Percentiles rank a stretch among this genome's conserved stretches.
Conservation (phyloP, 2,797 vertebrate species). For the Petrocephalus sullivani region DNA sequence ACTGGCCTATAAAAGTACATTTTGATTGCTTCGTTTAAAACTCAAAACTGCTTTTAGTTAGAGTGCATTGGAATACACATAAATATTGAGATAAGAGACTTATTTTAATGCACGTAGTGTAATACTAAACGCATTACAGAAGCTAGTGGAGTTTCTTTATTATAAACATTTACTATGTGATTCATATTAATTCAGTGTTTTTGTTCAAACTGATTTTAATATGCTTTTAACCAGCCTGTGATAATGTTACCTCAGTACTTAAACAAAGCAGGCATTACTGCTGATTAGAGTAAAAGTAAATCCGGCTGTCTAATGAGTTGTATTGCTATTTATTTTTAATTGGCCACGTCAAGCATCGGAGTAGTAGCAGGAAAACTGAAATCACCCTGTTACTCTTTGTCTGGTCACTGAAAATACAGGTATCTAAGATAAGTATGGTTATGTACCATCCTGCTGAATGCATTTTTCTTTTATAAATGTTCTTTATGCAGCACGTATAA, state of each 20-base stretch:
- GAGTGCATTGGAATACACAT: neutral
- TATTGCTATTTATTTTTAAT: neutral
- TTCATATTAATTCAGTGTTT: constrained; percentile 3
- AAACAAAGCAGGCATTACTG: neutral
- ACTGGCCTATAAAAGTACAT: neutral
- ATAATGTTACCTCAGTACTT: neutral
- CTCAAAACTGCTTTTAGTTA: constrained; percentile 4
- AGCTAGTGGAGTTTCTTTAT: neutral
- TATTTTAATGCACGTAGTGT: neutral
- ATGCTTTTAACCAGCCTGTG: neutral
- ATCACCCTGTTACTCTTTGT: neutral
- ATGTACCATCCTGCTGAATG: neutral
- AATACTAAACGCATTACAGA: neutral
- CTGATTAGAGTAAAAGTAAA: neutral
- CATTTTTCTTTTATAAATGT: neutral
- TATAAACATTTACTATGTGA: constrained; percentile 2
- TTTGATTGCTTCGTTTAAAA: neutral
- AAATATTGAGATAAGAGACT: neutral
- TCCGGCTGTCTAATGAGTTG: neutral
- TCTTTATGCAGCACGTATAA: neutral
- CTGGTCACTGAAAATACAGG: neutral
- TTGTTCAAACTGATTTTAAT: neutral
- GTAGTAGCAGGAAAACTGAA: neutral
- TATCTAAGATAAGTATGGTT: neutral
- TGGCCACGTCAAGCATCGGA: neutral